A percentile compares a stretch with the other conserved stretches of the same genome.
These are phyloP conservation scores for Nansenia antarctica DNA, from an alignment of 2,113 vertebrate genomes.

Conservation along the genomic window DNA sequence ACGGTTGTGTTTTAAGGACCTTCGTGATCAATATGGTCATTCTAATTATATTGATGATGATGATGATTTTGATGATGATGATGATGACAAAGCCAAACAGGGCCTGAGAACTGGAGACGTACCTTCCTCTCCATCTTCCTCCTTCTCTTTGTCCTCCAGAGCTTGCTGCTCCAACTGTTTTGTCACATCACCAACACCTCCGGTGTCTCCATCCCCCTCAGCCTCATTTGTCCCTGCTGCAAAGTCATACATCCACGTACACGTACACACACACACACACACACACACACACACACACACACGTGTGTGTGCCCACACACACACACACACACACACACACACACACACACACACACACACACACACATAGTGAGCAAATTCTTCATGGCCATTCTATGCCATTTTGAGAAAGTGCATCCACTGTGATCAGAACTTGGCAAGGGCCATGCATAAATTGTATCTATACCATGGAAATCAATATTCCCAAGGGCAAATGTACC, in stretches of 20 bases:
- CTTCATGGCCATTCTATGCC: constrained; percentile 36
- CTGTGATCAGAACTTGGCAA: constrained; percentile 58
- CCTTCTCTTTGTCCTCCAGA: constrained; percentile 87
- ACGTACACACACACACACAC: no score
- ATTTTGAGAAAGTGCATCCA: constrained; percentile 56
- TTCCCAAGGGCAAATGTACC: constrained; percentile 65
- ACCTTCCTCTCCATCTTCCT: constrained; percentile 92
- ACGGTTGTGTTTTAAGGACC: no score
- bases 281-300: neutral
- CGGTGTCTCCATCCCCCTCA: constrained; percentile 78
- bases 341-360: constrained; percentile 30
- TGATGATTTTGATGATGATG: neutral
- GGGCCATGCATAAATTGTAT: constrained; percentile 54
- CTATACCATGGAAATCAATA: constrained; percentile 52
- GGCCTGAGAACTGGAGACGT: no score
- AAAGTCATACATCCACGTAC: constrained; percentile 65
- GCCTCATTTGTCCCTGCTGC: constrained; percentile 81
- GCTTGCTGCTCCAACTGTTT: constrained; percentile 88
- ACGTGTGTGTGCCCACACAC: neutral
- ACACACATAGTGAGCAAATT: constrained; percentile 22
- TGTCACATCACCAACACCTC: constrained; percentile 77
- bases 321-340: neutral
- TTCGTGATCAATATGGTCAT: no score
- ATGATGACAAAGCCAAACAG: neutral
- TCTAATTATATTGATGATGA: constrained; percentile 13